A percentile compares a stretch with the other conserved stretches of the same genome.
Evolutionary conservation across 2,888 invertebrate genomes (phyloP).

Genomic region (Phasia obesa): DNA sequence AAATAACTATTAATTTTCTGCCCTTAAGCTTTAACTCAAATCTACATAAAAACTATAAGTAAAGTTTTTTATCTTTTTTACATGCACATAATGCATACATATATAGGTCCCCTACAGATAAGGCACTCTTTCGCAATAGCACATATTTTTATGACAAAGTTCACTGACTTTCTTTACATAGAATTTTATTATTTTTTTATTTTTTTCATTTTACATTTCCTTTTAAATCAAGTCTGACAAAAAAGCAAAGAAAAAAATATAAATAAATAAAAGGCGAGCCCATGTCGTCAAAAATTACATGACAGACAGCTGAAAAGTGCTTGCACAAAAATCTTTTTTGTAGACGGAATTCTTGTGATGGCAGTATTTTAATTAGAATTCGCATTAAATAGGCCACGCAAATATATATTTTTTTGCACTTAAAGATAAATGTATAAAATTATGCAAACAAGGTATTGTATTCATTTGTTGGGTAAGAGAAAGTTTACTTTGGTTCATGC

Average conservation of each 20-base stretch:
- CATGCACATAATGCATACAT: too few relatives aligned
- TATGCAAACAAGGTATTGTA: too few relatives aligned
- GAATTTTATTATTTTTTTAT: background rate
- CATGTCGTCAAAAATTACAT: slow-evolving; percentile 51
- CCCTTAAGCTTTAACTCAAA: too few relatives aligned
- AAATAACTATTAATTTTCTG: too few relatives aligned
- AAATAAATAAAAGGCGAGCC: background rate
- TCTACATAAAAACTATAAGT: too few relatives aligned
- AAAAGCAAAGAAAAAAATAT: background rate
- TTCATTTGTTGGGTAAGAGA: too few relatives aligned
- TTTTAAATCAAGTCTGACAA: background rate
- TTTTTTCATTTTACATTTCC: slow-evolving; percentile 4
- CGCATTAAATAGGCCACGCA: slow-evolving; percentile 36
- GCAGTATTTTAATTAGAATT: slow-evolving; percentile 59
- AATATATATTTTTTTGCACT: slow-evolving; percentile 9
- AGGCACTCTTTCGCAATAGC: slow-evolving; percentile 9
- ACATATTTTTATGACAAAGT: background rate
- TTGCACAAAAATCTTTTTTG: slow-evolving; percentile 20
- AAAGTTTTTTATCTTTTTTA: too few relatives aligned
- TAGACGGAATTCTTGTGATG: slow-evolving; percentile 29
- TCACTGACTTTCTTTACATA: slow-evolving; percentile 34
- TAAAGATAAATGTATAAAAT: too few relatives aligned
- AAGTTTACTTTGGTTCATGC: too few relatives aligned
- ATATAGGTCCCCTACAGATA: slow-evolving; percentile 1
- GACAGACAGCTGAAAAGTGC: slow-evolving; percentile 29